Conservation (phyloP, 2,113 vertebrate species). For the Otolemur garnettii region DNA sequence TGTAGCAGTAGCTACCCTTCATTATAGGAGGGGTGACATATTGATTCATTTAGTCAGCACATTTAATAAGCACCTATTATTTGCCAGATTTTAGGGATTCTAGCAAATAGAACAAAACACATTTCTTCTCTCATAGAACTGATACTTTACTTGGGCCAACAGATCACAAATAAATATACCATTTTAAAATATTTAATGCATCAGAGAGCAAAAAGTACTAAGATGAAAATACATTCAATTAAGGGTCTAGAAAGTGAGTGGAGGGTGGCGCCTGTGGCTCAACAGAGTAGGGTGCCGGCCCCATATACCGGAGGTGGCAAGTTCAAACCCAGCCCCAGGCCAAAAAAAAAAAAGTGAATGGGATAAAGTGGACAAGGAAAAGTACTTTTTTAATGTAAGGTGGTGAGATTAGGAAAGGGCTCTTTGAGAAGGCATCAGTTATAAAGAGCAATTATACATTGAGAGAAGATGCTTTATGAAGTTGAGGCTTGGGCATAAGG, state of each 20-base stretch:
- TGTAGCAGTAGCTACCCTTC: not conserved
- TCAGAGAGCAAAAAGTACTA: not conserved
- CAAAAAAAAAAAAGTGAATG: not conserved
- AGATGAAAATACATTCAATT: not conserved
- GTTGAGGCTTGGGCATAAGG: fast-evolving
- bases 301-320: no score
- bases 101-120: slow-evolving; percentile 28
- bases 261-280: no score
- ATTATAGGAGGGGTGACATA: not conserved
- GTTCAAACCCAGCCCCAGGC: no score
- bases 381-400: not conserved
- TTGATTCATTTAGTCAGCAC: not conserved
- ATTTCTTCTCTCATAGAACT: not conserved
- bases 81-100: not conserved
- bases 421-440: not conserved
- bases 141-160: not conserved
- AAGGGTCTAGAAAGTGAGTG: not conserved
- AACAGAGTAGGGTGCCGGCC: no score
- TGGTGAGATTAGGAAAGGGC: not conserved
- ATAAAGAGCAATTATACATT: not conserved
- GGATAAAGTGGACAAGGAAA: not conserved
- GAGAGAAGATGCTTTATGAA: not conserved
- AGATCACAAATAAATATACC: not conserved
- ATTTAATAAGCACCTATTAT: not conserved
- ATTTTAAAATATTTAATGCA: slow-evolving; percentile 28